Evolutionary conservation across 2,797 vertebrate genomes (phyloP).

Genomic region (Sarcoramphus papa): DNA sequence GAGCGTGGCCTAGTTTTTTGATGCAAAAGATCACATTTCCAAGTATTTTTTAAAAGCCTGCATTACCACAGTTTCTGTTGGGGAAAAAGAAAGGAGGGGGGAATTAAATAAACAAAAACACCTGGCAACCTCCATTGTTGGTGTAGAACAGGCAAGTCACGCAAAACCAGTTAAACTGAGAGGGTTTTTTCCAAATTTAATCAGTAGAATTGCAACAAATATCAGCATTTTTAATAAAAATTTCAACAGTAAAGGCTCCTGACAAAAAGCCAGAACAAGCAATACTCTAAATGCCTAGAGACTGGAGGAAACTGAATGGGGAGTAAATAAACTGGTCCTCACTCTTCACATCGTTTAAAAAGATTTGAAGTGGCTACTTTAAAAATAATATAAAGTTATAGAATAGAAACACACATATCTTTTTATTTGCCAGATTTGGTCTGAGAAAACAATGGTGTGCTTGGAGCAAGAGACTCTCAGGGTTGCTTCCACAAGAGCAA

Average conservation of each 20-base stretch:
- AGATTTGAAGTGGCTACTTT: not conserved
- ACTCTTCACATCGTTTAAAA: not conserved
- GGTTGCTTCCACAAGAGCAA: not conserved
- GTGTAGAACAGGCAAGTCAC: not conserved
- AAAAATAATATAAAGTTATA: not conserved
- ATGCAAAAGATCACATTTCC: slow-evolving; percentile 34
- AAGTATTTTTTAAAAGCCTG: slow-evolving; percentile 20
- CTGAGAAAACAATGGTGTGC: not conserved
- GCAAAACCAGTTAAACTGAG: not conserved
- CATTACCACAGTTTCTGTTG: slow-evolving; percentile 2
- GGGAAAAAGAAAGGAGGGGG: not conserved
- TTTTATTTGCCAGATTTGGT: not conserved
- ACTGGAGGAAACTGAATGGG: not conserved
- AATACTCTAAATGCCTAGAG: not conserved
- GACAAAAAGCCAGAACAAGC: not conserved
- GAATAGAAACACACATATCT: not conserved
- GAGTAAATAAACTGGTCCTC: not conserved
- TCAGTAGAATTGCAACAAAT: not conserved
- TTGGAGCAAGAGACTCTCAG: not conserved
- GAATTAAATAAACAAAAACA: slow-evolving; percentile 38
- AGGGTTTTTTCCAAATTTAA: not conserved
- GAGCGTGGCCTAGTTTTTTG: not conserved
- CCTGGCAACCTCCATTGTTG: not conserved
- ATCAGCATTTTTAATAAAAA: not conserved
- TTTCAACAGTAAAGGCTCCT: not conserved